These are phyloP conservation scores for Sebastes schlegelii DNA, from an alignment of 2,113 vertebrate genomes.

Conservation along the genomic window DNA sequence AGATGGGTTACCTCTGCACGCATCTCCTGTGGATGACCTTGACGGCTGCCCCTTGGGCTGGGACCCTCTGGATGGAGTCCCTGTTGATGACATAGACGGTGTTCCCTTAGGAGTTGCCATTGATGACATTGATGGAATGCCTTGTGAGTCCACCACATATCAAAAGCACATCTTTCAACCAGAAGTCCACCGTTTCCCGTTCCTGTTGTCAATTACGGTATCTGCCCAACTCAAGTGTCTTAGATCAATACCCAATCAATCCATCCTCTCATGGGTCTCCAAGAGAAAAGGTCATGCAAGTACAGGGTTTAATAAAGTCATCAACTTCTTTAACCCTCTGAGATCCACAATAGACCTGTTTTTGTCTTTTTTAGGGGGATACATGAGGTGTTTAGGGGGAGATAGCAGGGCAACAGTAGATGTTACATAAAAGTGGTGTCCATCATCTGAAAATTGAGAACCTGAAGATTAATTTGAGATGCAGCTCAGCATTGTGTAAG, in stretches of 20 bases:
- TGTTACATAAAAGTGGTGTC: no score
- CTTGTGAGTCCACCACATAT: constrained; percentile 75
- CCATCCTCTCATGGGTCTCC: background rate
- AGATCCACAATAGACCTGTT: no score
- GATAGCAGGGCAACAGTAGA: no score
- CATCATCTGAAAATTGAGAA: no score
- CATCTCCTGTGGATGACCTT: constrained; percentile 76
- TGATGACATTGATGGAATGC: constrained; percentile 87
- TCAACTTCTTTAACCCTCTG: background rate
- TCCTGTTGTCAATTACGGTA: background rate
- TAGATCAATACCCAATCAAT: constrained; percentile 1
- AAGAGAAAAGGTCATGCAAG: background rate
- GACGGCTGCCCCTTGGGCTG: constrained; percentile 85
- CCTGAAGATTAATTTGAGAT: no score
- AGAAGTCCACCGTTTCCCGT: background rate
- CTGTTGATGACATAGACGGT: constrained; percentile 85
- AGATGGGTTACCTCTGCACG: constrained; percentile 72
- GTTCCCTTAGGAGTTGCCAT: constrained; percentile 78
- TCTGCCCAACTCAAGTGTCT: background rate
- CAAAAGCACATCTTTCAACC: background rate
- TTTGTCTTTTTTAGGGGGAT: no score
- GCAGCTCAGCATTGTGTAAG: no score
- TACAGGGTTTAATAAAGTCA: background rate
- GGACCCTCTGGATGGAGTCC: constrained; percentile 85
- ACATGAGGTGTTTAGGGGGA: no score